A percentile compares a stretch with the other conserved stretches of the same genome.
phyloP scores from a whole-genome alignment of 2,888 invertebrate genomes.

The Gerris lacustris region DNA sequence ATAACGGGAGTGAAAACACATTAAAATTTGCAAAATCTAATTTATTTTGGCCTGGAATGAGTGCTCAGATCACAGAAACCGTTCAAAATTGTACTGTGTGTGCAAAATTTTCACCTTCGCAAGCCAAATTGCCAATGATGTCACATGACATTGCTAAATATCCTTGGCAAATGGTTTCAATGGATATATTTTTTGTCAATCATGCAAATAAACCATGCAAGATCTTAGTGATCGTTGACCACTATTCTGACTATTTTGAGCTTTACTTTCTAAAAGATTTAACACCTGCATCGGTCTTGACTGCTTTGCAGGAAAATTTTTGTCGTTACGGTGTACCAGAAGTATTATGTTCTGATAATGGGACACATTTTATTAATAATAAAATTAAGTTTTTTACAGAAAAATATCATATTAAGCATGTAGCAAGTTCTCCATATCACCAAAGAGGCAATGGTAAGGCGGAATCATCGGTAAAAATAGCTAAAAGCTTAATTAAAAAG shows the following conservation, averaged over 20 bases:
- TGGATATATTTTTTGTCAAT: no score
- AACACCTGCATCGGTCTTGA: constrained; percentile 2
- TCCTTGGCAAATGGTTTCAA: constrained; percentile 11
- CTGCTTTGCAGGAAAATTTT: constrained; percentile 13
- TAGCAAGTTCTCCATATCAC: constrained; percentile 27
- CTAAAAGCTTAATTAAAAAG: constrained; percentile 28
- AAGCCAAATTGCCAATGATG: constrained; percentile 11
- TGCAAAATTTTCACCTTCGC: constrained; percentile 8
- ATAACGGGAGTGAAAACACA: constrained; percentile 5
- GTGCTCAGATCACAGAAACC: constrained; percentile 5
- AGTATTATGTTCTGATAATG: constrained; percentile 14
- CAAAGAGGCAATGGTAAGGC: constrained; percentile 29
- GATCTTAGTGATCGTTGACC: constrained; percentile 15
- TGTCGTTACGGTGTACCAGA: constrained; percentile 14
- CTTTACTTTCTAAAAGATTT: constrained; percentile 5
- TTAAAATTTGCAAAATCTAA: constrained; percentile 7
- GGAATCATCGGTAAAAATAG: constrained; percentile 29
- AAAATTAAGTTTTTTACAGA: neutral
- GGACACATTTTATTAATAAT: neutral
- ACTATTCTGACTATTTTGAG: constrained; percentile 18
- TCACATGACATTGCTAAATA: constrained; percentile 1
- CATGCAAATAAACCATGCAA: neutral
- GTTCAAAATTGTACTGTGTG: constrained; percentile 2
- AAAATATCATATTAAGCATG: constrained; percentile 11
- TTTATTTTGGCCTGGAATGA: constrained; percentile 12